phyloP scores from a whole-genome alignment of 1,140 invertebrate species.

The Diploscapter pachys region DNA sequence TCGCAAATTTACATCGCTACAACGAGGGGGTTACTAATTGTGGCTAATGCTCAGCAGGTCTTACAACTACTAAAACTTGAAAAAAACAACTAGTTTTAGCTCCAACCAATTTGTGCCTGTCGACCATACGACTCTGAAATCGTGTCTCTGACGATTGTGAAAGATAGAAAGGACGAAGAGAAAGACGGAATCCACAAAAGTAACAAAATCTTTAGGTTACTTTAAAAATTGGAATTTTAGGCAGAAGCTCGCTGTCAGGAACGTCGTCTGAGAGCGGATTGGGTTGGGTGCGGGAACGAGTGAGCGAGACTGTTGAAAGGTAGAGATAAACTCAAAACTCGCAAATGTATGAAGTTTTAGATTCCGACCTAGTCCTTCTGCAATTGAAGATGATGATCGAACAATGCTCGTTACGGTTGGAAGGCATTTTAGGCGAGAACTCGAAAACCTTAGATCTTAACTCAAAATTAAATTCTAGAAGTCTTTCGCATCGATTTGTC shows the following conservation, averaged over 20 bases:
- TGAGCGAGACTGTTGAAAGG: constrained; percentile 31
- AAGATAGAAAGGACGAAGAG: constrained; percentile 17
- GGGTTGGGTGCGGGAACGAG: constrained; percentile 28
- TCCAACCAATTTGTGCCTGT: constrained; percentile 82
- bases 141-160: constrained; percentile 7
- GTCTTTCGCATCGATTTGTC: constrained; percentile 30
- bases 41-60: constrained; percentile 73
- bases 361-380: constrained; percentile 18
- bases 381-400: constrained; percentile 1
- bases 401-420: constrained; percentile 18
- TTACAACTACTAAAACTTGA: constrained; percentile 7
- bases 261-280: constrained; percentile 26
- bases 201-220: background rate
- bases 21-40: constrained; percentile 83
- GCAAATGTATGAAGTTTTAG: too few relatives aligned
- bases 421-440: constrained; percentile 6
- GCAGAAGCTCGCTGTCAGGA: constrained; percentile 12
- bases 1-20: constrained; percentile 76
- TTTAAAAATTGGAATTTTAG: constrained; percentile 7
- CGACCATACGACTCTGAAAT: constrained; percentile 82
- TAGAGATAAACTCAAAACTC: too few relatives aligned
- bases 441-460: background rate
- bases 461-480: constrained; percentile 9
- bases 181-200: constrained; percentile 17
- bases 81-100: constrained; percentile 16